Evolutionary conservation across 1,140 invertebrate genomes (phyloP).

Genomic region (Leptopilina boulardi): DNA sequence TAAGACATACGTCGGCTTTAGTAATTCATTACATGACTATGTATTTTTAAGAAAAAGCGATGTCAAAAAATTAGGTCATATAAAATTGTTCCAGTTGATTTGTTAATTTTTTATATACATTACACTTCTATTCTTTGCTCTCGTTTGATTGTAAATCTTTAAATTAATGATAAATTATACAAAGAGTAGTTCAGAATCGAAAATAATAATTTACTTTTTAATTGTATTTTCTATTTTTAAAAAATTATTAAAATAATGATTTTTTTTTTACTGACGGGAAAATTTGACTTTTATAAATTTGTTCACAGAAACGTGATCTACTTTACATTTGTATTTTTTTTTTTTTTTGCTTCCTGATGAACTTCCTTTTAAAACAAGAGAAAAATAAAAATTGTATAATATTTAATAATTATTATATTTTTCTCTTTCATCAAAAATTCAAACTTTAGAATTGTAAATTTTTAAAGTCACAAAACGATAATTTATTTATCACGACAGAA

Average conservation of each 20-base stretch:
- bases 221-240: too few species aligned
- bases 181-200: too few species aligned
- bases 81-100: background rate
- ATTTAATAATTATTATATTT: constrained; percentile 4
- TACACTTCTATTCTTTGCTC: background rate
- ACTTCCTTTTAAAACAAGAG: background rate
- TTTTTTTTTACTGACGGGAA: too few species aligned
- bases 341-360: background rate
- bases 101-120: background rate
- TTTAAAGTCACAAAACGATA: background rate
- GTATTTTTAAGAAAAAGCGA: background rate
- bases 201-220: too few species aligned
- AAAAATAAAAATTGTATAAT: background rate
- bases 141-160: too few species aligned
- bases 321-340: background rate
- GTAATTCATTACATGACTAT: too few species aligned
- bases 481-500: constrained; percentile 14
- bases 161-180: too few species aligned
- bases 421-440: constrained; percentile 4
- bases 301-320: too few species aligned
- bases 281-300: too few species aligned
- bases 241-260: too few species aligned
- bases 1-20: too few species aligned
- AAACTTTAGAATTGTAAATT: background rate
- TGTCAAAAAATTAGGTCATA: background rate